Conservation (phyloP, 2,113 vertebrate species). For the Kobus ellipsiprymnus region DNA sequence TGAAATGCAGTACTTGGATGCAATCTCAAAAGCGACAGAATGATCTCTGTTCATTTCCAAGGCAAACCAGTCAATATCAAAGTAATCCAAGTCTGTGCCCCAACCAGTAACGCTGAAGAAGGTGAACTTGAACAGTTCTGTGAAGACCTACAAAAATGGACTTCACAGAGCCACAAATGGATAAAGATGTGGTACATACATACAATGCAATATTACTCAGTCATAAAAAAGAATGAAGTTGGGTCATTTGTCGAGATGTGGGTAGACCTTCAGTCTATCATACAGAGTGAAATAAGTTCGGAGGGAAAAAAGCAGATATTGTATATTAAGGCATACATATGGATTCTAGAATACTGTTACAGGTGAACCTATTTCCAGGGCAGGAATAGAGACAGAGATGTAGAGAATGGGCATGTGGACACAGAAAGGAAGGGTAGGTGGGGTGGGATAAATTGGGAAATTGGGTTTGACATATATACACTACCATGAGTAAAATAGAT, state of each 20-base stretch:
- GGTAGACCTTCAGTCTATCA: not conserved
- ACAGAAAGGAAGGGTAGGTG: not conserved
- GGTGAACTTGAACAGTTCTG: too few relatives aligned
- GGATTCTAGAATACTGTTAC: not conserved
- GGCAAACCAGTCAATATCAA: too few relatives aligned
- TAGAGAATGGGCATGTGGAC: not conserved
- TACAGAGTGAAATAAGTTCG: not conserved
- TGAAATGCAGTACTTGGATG: too few relatives aligned
- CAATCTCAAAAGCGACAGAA: too few relatives aligned
- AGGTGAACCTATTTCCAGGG: not conserved
- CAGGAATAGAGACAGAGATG: not conserved
- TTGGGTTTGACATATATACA: not conserved
- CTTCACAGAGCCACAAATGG: not conserved
- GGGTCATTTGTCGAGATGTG: not conserved
- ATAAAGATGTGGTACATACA: not conserved
- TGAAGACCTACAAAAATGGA: not conserved
- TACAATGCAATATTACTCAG: not conserved
- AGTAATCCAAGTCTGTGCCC: too few relatives aligned
- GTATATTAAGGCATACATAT: not conserved
- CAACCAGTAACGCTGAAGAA: too few relatives aligned
- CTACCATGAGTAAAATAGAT: not conserved
- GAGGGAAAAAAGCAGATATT: not conserved
- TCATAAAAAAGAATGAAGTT: not conserved
- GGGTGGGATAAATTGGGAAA: not conserved
- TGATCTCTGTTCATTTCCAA: too few relatives aligned